Evolutionary conservation across 2,113 vertebrate species (phyloP).

Genomic region (Lepus americanus): DNA sequence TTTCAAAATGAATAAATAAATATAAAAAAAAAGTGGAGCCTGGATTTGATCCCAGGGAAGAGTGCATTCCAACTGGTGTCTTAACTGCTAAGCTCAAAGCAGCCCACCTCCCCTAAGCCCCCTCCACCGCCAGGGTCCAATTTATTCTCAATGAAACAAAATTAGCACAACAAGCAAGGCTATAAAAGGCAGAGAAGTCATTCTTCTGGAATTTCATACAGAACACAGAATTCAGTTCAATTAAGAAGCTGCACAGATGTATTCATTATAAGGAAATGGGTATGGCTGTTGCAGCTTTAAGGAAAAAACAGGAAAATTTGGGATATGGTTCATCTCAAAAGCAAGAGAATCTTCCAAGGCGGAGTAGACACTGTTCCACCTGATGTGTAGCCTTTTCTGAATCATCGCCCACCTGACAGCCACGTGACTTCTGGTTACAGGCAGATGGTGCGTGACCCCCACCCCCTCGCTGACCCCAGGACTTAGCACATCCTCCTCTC

Average conservation of each 20-base stretch:
- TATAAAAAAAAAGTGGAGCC: no score
- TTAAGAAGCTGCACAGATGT: slow-evolving; percentile 52
- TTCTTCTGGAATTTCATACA: slow-evolving; percentile 53
- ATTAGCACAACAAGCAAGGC: slow-evolving; percentile 45
- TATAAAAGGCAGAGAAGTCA: slow-evolving; percentile 40
- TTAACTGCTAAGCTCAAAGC: no score
- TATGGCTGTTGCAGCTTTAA: slow-evolving; percentile 32
- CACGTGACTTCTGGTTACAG: slow-evolving; percentile 3
- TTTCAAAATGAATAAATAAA: no score
- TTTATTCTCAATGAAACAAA: slow-evolving; percentile 37
- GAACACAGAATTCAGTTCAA: slow-evolving; percentile 57
- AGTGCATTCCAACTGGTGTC: no score
- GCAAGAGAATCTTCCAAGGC: slow-evolving; percentile 30
- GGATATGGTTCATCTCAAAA: neutral
- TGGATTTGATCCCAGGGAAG: no score
- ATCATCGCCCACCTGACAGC: neutral
- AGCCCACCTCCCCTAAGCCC: no score
- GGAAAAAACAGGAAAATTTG: neutral
- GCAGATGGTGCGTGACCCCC: neutral
- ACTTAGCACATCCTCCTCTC: neutral
- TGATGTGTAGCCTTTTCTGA: slow-evolving; percentile 30
- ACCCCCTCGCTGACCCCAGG: neutral
- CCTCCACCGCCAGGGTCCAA: neutral
- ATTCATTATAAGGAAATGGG: neutral
- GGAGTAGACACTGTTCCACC: slow-evolving; percentile 4